Percentiles rank a stretch among this genome's conserved stretches.
Evolutionary conservation across 2,888 invertebrate genomes (phyloP).

Genomic region (Myopa testacea): DNA sequence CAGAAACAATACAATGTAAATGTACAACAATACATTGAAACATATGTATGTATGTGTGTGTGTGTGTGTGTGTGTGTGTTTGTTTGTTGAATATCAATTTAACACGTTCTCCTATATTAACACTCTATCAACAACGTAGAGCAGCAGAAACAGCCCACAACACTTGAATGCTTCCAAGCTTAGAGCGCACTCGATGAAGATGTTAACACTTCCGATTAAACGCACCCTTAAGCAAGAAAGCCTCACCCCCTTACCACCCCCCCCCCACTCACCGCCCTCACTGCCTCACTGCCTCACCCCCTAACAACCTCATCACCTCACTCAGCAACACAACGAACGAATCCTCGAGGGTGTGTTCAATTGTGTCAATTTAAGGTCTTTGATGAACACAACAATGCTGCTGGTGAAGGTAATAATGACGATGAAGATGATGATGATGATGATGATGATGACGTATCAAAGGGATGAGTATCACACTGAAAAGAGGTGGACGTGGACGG

Average conservation of each 20-base stretch:
- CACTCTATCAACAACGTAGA: slow-evolving; percentile 39
- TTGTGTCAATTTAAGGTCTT: slow-evolving; percentile 42
- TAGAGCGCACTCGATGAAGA: slow-evolving; percentile 52
- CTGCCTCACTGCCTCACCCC: neutral
- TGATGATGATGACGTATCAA: neutral
- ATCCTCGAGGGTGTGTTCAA: slow-evolving; percentile 39
- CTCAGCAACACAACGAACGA: neutral
- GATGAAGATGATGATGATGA: slow-evolving; percentile 36
- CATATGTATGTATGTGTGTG: no score
- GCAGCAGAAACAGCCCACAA: slow-evolving; percentile 29
- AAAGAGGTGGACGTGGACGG: neutral
- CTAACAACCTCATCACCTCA: neutral
- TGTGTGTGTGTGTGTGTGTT: no score
- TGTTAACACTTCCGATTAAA: slow-evolving; percentile 58
- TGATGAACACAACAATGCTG: slow-evolving; percentile 36
- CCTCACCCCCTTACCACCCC: neutral
- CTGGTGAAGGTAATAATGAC: slow-evolving; percentile 14
- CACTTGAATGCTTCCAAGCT: slow-evolving; percentile 14
- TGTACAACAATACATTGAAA: no score
- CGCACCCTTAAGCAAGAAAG: slow-evolving; percentile 46
- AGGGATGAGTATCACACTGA: neutral
- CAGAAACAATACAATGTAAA: no score
- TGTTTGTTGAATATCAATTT: no score
- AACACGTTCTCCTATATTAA: slow-evolving; percentile 39
- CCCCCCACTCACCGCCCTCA: neutral